Conservation (phyloP, 2,113 vertebrate genomes). For the Ranitomeya imitator region DNA sequence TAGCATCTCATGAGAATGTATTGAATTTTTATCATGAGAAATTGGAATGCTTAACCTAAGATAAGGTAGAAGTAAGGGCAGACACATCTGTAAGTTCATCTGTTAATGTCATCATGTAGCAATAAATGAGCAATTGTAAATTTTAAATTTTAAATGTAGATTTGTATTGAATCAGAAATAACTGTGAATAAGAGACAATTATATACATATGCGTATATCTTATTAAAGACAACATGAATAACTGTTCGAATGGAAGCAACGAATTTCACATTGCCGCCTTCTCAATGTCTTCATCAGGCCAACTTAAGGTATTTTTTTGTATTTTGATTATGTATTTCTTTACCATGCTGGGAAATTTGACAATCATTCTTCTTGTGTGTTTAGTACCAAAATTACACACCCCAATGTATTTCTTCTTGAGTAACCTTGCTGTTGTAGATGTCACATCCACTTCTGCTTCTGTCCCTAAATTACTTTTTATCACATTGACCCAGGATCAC, state of each 20-base stretch:
- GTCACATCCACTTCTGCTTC: background rate
- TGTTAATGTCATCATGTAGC: too few relatives aligned
- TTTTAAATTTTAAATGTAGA: too few relatives aligned
- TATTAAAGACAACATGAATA: background rate
- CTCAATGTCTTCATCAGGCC: background rate
- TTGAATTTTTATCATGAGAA: too few relatives aligned
- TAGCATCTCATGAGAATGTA: too few relatives aligned
- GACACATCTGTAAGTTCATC: too few relatives aligned
- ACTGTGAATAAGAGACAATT: too few relatives aligned
- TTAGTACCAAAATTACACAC: background rate
- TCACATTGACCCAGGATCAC: slow-evolving; percentile 16
- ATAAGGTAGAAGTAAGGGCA: too few relatives aligned
- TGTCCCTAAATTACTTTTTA: background rate
- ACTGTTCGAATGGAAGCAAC: background rate
- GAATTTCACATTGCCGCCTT: background rate
- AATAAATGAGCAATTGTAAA: too few relatives aligned
- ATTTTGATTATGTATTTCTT: slow-evolving; percentile 3
- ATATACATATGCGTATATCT: too few relatives aligned
- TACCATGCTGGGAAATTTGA: background rate
- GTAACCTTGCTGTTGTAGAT: slow-evolving; percentile 28
- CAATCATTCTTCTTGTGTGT: background rate
- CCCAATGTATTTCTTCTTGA: slow-evolving; percentile 22
- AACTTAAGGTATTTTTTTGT: background rate
- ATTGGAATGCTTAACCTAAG: too few relatives aligned
- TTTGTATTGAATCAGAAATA: too few relatives aligned